These are phyloP conservation scores for Gouania willdenowi DNA, from an alignment of 2,797 vertebrate genomes.

Conservation along the genomic window DNA sequence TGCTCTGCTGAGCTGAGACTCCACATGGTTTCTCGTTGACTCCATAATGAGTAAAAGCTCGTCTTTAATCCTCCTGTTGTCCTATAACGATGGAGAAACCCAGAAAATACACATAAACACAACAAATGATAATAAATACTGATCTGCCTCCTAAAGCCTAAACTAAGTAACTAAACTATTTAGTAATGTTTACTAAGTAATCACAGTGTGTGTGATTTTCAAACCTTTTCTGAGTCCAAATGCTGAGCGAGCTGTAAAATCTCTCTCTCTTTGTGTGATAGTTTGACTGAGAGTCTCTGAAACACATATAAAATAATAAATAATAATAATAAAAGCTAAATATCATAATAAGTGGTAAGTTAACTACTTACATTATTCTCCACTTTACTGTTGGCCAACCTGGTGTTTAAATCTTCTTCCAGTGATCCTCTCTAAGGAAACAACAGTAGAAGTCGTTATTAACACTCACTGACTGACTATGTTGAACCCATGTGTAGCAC, in stretches of 20 bases:
- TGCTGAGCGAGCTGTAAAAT: conserved; percentile 72
- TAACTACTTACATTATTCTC: conserved; percentile 79
- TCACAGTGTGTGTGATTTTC: too few relatives aligned
- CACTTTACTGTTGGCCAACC: conserved; percentile 75
- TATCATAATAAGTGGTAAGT: background rate
- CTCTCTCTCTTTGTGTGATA: conserved; percentile 82
- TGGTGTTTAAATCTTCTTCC: too few relatives aligned
- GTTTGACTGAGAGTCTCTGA: conserved; percentile 79
- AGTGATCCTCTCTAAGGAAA: conserved; percentile 68
- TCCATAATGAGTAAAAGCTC: conserved; percentile 83
- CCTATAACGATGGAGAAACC: conserved; percentile 52
- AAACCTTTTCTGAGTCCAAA: conserved; percentile 86
- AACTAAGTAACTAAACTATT: too few relatives aligned
- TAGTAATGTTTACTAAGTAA: too few relatives aligned
- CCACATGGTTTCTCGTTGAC: conserved; percentile 74
- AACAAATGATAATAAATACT: too few relatives aligned
- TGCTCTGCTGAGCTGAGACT: conserved; percentile 76
- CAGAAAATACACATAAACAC: background rate
- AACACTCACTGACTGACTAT: too few relatives aligned
- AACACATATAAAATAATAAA: too few relatives aligned
- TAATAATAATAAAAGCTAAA: too few relatives aligned
- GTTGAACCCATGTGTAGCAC: too few relatives aligned
- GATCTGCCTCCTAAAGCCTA: too few relatives aligned
- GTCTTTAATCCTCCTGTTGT: conserved; percentile 70
- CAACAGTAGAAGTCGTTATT: background rate